Percentiles rank a stretch among this genome's conserved stretches.
Evolutionary conservation across 2,888 invertebrate species (phyloP).

Genomic region (Dasysyrphus albostriatus): DNA sequence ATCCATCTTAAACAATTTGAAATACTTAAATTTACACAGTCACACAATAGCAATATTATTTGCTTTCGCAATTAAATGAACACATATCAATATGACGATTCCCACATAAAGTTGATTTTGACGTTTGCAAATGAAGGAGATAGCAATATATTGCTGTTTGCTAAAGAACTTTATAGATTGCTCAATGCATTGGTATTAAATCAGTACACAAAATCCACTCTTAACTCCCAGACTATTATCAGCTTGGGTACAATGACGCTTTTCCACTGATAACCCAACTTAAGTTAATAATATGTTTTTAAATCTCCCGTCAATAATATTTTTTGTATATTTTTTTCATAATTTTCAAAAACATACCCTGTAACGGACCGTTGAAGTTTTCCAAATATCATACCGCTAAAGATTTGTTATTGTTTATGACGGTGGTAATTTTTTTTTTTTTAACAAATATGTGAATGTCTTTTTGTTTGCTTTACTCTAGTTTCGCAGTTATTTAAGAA

Average conservation of each 20-base stretch:
- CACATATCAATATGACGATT: too few species aligned
- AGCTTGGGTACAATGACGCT: constrained; percentile 28
- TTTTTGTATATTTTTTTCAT: constrained; percentile 3
- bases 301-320: constrained; percentile 20
- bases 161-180: neutral
- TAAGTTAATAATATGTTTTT: constrained; percentile 13
- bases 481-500: constrained; percentile 2
- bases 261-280: constrained; percentile 13
- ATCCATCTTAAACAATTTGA: too few species aligned
- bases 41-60: too few species aligned
- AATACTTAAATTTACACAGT: too few species aligned
- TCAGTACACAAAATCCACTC: neutral
- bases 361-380: constrained; percentile 46
- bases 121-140: too few species aligned
- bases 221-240: neutral
- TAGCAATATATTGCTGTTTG: too few species aligned
- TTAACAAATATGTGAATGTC: neutral
- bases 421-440: neutral
- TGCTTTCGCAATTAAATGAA: too few species aligned
- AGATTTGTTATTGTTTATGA: neutral
- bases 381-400: constrained; percentile 52
- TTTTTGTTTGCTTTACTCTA: neutral
- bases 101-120: too few species aligned
- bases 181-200: neutral
- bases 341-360: constrained; percentile 54